phyloP scores from a whole-genome alignment of 1,140 invertebrate species.

The Ceratosolen fusciceps region DNA sequence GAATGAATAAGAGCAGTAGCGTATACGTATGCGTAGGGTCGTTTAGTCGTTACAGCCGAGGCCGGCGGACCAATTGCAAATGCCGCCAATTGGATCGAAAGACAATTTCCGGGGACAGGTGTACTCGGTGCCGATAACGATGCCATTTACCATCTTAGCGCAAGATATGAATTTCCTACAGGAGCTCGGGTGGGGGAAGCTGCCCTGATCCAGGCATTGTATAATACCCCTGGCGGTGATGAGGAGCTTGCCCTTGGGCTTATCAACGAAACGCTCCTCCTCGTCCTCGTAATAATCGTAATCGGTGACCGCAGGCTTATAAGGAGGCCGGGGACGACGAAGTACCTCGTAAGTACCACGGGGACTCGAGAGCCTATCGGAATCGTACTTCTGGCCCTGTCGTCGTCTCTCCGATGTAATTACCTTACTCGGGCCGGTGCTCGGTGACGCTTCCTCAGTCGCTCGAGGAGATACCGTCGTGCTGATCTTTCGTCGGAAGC shows the following conservation, averaged over 20 bases:
- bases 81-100: constrained; percentile 89
- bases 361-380: constrained; percentile 44
- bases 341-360: constrained; percentile 47
- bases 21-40: too few relatives aligned
- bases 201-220: constrained; percentile 87
- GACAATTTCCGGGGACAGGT: constrained; percentile 86
- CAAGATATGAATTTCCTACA: constrained; percentile 92
- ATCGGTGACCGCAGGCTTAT: constrained; percentile 60
- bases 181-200: constrained; percentile 88
- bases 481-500: constrained; percentile 66
- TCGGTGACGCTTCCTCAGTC: constrained; percentile 46
- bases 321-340: constrained; percentile 31
- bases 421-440: constrained; percentile 54
- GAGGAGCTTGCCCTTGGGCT: constrained; percentile 75
- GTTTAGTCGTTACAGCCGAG: constrained; percentile 74
- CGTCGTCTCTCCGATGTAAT: constrained; percentile 56
- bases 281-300: constrained; percentile 81
- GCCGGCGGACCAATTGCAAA: constrained; percentile 89
- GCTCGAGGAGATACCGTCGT: constrained; percentile 69
- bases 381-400: constrained; percentile 56
- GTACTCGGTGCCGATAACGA: constrained; percentile 86
- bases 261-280: constrained; percentile 72
- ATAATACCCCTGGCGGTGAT: constrained; percentile 75
- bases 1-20: too few relatives aligned
- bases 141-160: constrained; percentile 83